Percentiles rank a stretch among this genome's conserved stretches.
These are phyloP conservation scores for Enteromius fasciolatus DNA, from an alignment of 2,797 vertebrate species.

Conservation along the genomic window DNA sequence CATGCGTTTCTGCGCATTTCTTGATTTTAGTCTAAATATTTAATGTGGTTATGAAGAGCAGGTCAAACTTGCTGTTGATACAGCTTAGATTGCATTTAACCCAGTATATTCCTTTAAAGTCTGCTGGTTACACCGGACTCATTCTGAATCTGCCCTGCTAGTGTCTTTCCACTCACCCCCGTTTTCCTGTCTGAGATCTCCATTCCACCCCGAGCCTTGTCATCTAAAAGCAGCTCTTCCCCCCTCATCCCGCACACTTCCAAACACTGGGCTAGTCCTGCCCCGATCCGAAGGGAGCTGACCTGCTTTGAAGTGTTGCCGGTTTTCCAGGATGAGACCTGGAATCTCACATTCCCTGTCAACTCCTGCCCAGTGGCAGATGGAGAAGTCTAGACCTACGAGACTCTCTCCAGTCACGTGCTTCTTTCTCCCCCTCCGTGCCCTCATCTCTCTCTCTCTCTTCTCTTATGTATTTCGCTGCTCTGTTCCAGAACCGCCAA, in stretches of 20 bases:
- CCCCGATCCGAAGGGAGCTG: slow-evolving; percentile 48
- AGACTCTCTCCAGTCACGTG: background rate
- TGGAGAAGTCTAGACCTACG: slow-evolving; percentile 55
- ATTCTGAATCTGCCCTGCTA: slow-evolving; percentile 13
- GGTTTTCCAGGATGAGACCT: slow-evolving; percentile 58
- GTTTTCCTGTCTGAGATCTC: slow-evolving; percentile 56
- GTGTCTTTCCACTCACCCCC: slow-evolving; percentile 32
- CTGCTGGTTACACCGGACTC: slow-evolving; percentile 16
- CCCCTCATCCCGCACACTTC: slow-evolving; percentile 23
- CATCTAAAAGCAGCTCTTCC: slow-evolving; percentile 44
- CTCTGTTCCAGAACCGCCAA: slow-evolving; percentile 5
- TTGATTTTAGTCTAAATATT: slow-evolving; percentile 28
- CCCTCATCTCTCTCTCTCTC: slow-evolving; percentile 1
- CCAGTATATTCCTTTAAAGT: slow-evolving; percentile 18
- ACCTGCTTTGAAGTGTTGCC: slow-evolving; percentile 60
- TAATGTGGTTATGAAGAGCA: background rate
- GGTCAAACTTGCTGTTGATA: background rate
- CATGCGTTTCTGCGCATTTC: slow-evolving; percentile 14
- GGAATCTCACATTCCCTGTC: slow-evolving; percentile 68
- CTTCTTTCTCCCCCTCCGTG: background rate
- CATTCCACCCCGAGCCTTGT: slow-evolving; percentile 41
- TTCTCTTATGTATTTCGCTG: background rate
- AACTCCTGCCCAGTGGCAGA: slow-evolving; percentile 68
- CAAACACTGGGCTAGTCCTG: slow-evolving; percentile 36
- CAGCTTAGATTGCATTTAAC: slow-evolving; percentile 16